Base-by-base conservation (phyloP, 92 coral and sea anemone genomes). In the Palythoa grandis region DNA sequence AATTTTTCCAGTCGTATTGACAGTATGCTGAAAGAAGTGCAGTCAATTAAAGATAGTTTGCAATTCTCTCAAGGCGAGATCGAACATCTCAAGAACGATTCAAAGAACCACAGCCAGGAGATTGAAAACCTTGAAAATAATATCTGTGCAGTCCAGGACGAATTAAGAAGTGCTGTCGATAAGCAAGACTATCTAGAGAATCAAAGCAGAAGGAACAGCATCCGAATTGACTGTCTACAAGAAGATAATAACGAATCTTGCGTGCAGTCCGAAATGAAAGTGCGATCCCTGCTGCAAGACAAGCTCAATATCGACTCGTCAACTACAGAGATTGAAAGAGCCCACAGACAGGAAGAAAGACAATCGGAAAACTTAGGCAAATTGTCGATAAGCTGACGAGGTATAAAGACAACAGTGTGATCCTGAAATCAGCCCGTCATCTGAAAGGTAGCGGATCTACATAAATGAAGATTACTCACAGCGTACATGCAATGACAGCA, bases 321-420 rank as follows among this genome's bases (percentile, higher is more conserved):
- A n/a, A 66, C 71, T 29, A 29, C 1, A 29, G 35, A 29, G 35
- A 29, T 29, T 29, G 35, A 29, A 29, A 29, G 35, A 29, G 78
- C 78, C 57, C 78, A 74, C 57, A 73, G 78, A 74, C 60, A 16
- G 29, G 58, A 19, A 13, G 54, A 50, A 73, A 73, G 77, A 19
- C 16, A 73, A 11, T 11, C 23, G 54, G 77, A 43, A 73, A 73
- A 16, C 77, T 56, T 11, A 40, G 77, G 24, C 77, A 73, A 50
- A 73, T 73, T 73, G 77, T 73, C 24, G 58, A 22, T 19, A 73
- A 74, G 52, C 57, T 74, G 24, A 1, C 14, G 24, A 74, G 35
- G 13, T 43, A 40, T 16, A 74, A 74, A 74, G 78, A 74, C 35
- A 74, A 47, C 3, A 40, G 78, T 39, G 4, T 20, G 24, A 73